Base-by-base conservation (phyloP, 2,888 invertebrate species). In the Himalopsyche japonica region DNA sequence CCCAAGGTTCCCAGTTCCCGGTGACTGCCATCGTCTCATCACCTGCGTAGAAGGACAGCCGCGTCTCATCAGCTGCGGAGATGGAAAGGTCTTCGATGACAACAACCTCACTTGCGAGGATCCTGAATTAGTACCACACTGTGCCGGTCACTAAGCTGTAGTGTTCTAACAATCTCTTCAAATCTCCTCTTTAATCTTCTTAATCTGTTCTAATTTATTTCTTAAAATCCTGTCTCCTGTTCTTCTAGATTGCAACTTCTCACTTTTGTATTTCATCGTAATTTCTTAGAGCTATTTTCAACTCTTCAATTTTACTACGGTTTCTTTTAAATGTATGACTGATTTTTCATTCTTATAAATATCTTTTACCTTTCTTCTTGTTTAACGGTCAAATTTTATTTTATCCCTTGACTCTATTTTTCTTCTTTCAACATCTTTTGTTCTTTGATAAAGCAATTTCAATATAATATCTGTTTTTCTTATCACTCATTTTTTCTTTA, bases 21-120 rank as follows among this genome's bases (percentile, higher is more conserved):
- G 97, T 20, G 97, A 97, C 90, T 97, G 97, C 89, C 95, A 96
- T 89, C 94, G 96, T 85, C 93, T 98, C 87, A 97, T 98, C 90
- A 97, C 97, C 86, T 98, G 98, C 90, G 98, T 98, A 70, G 96
- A 97, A 88, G 97, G 97, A 34, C 94, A 96, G 90, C 98, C 98
- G 4, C 94, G 98, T 86, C 93, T 98, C 87, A 96, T 97, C 89
- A 94, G 95, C 84, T 98, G 98, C 89, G 98, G 96, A 6, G 97
- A 97, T 88, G 97, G 95, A 89, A 96, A 97, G 90, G 95, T 97
- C 80, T 96, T 98, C 89, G 97, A 98, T 88, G 96, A 97, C 89
- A 93, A 95, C 87, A 94, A 94, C 88, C 93, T 98, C 76, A 96
- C 97, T 84, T 98, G 98, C 89, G 96, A 97, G 89, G 97, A 97